phyloP scores from a whole-genome alignment of 2,888 invertebrate species.

The Pyrrhosoma nymphula region DNA sequence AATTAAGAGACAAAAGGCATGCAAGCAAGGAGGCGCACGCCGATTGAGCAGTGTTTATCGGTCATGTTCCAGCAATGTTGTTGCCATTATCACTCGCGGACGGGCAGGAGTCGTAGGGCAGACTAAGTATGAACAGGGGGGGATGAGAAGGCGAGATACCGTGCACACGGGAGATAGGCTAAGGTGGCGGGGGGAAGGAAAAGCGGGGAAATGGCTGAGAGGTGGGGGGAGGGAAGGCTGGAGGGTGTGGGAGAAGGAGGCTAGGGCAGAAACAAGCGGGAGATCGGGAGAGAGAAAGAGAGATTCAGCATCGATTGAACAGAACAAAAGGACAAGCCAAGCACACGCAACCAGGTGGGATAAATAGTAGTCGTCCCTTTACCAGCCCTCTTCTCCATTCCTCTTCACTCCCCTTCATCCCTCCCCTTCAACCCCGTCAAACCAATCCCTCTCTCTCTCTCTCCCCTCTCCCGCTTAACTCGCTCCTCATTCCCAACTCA shows the following conservation, averaged over 20 bases:
- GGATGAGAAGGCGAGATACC: background rate
- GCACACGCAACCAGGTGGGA: slow-evolving; percentile 65
- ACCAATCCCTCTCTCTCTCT: background rate
- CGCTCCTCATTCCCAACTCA: slow-evolving; percentile 23
- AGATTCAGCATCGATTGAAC: slow-evolving; percentile 63
- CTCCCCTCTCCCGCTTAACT: background rate
- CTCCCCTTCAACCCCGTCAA: background rate
- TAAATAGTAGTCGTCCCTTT: slow-evolving; percentile 46
- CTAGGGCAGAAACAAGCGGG: background rate
- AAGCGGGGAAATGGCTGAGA: background rate
- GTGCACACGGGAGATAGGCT: background rate
- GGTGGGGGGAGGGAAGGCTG: background rate
- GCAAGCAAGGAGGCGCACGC: background rate
- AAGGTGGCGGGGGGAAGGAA: background rate
- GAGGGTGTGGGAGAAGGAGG: background rate
- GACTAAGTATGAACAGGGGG: background rate
- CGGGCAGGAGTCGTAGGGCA: background rate
- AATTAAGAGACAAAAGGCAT: background rate
- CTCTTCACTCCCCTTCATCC: background rate
- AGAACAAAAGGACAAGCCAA: slow-evolving; percentile 60
- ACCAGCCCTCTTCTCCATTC: background rate
- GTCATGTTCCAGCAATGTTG: background rate
- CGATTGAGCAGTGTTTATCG: background rate
- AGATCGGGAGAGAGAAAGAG: background rate
- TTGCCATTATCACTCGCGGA: background rate